Evolutionary conservation across 2,888 invertebrate species (phyloP), one percentile per base, ranked within the genome.

Genomic region (Sphecodes monilicornis): DNA sequence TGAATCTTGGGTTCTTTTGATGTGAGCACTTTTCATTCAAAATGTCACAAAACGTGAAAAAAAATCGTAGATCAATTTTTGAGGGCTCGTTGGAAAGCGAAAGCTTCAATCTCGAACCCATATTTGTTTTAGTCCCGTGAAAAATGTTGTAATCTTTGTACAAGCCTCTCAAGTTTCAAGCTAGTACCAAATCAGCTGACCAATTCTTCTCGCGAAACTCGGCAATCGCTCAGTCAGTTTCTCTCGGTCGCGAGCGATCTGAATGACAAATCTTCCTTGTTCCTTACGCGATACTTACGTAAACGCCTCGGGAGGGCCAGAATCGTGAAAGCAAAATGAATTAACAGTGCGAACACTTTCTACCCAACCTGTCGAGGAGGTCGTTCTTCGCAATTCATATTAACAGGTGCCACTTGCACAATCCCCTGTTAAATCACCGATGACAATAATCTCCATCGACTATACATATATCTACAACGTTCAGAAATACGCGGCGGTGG

Each of bases 251-350:
- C 11, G 41, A 11, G 41, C 36, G 41, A 50, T 70, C 57, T 26
- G 64, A 64, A 32, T 32, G 36, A 66, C 10, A 22, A 22, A 36
- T 36, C 66, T 32, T 66, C 36, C 66, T 36, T 22, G 66, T 32
- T 16, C 5, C 26, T 57, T 29, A 0, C 57, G 29, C 16, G 26
- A 0, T 4, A 6, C 18, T 75, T 70, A 41, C 36, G 0, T 43
- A 73, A 82, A n/a, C 29, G 78, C 1, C 22, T 8, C 22, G 10
- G 3, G 3, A 50, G 50, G 18, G 22, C 22, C 18, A 46, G 3
- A 26, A 36, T n/a, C 64, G 80, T 68, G 82, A 83, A 83, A 83
- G 83, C 26, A 32, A 83, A 80, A 83, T 76, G 66, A 54, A 71
- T 75, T 75, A 80, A 80, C 71, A 39, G 60, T 26, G 22, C 36